These are phyloP conservation scores for Sarotherodon lohbergeri DNA, from an alignment of 2,113 vertebrate genomes.

Conservation along the genomic window DNA sequence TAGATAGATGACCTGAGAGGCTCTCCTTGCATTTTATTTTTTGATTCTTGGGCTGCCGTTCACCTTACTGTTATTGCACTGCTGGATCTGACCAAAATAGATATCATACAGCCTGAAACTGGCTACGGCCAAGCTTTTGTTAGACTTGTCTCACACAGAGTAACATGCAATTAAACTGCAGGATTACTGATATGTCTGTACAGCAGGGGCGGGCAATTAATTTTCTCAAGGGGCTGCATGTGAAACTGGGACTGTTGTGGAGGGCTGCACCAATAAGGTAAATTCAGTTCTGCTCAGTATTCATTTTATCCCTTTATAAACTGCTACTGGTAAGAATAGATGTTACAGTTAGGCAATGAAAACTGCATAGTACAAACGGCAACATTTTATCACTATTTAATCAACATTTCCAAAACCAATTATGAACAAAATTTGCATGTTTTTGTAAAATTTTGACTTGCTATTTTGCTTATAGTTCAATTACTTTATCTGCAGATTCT, in stretches of 20 bases:
- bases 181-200: background rate
- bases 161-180: background rate
- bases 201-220: background rate
- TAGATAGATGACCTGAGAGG: background rate
- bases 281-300: background rate
- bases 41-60: background rate
- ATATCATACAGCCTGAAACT: background rate
- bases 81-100: background rate
- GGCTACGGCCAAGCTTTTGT: background rate
- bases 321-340: background rate
- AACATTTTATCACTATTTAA: background rate
- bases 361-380: background rate
- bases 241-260: background rate
- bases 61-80: background rate
- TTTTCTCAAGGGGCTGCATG: background rate
- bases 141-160: background rate
- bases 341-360: background rate
- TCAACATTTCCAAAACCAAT: background rate
- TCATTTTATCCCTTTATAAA: background rate
- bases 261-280: background rate
- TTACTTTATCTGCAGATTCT: background rate
- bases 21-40: background rate
- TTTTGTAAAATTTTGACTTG: background rate
- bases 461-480: background rate
- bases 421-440: background rate